phyloP scores from a whole-genome alignment of 2,113 vertebrate species.

The Pogonocichla stellata region DNA sequence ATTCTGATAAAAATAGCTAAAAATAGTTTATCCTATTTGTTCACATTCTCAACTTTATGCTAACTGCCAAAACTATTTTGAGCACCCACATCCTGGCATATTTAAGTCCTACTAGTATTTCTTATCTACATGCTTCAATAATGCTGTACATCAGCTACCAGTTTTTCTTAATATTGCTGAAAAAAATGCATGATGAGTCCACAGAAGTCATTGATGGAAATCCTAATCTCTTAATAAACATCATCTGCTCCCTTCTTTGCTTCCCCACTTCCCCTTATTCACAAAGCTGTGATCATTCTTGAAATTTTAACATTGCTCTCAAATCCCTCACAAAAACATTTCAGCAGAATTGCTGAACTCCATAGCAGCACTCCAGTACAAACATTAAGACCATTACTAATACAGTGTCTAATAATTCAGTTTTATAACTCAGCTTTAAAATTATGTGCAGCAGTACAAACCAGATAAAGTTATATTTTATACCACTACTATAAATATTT shows the following conservation, averaged over 20 bases:
- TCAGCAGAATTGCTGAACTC: not conserved
- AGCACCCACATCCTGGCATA: not conserved
- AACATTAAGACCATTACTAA: not conserved
- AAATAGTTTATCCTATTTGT: slow-evolving; percentile 6
- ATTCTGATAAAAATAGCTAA: slow-evolving; percentile 25
- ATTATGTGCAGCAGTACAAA: not conserved
- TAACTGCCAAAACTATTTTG: slow-evolving; percentile 38
- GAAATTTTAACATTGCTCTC: not conserved
- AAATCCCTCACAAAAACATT: not conserved
- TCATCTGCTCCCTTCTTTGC: not conserved
- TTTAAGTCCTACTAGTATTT: slow-evolving; percentile 7
- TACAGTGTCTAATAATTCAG: not conserved
- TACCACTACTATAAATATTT: not conserved
- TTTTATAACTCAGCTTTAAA: not conserved
- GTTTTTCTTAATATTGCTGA: not conserved
- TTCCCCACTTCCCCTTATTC: not conserved
- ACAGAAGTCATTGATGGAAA: not conserved
- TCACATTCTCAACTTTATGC: not conserved
- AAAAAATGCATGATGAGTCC: not conserved
- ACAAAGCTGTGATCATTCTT: not conserved
- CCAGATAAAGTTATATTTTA: not conserved
- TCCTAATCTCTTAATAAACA: not conserved
- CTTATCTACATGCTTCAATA: slow-evolving; percentile 14
- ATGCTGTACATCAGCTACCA: not conserved
- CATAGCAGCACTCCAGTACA: not conserved